These are phyloP conservation scores for Polietes domitor DNA, from an alignment of 2,888 invertebrate genomes.

Conservation along the genomic window DNA sequence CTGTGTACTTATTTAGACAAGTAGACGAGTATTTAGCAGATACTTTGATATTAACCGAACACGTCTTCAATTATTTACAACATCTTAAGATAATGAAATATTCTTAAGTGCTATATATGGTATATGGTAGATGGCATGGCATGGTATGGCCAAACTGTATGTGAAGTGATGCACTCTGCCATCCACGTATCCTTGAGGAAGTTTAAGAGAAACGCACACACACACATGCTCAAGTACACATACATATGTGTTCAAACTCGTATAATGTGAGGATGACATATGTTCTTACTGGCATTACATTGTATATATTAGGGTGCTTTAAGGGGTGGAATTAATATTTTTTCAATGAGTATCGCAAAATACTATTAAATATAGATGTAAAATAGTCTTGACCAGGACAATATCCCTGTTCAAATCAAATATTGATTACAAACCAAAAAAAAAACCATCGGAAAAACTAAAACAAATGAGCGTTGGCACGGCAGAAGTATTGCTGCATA, in stretches of 20 bases:
- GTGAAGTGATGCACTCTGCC: not conserved
- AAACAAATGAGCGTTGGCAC: no score
- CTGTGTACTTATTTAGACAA: not conserved
- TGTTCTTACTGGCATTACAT: not conserved
- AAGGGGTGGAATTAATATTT: no score
- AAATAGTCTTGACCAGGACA: no score
- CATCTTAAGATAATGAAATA: conserved; percentile 39
- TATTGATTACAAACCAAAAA: no score
- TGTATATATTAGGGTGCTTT: no score
- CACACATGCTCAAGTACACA: not conserved
- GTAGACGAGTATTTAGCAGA: conserved; percentile 9
- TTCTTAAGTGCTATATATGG: conserved; percentile 12
- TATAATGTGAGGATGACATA: not conserved
- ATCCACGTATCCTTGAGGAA: conserved; percentile 14
- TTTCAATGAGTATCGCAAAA: no score
- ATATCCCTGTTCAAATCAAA: no score
- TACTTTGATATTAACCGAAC: conserved; percentile 31
- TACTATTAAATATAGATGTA: no score
- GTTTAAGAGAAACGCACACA: not conserved
- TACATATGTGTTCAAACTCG: not conserved
- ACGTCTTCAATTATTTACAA: conserved; percentile 38
- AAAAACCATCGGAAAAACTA: no score
- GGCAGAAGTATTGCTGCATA: no score
- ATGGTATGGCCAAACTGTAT: not conserved
- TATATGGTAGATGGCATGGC: not conserved